Evolutionary conservation across 2,888 invertebrate species (phyloP).

Genomic region (Pomacea canaliculata): DNA sequence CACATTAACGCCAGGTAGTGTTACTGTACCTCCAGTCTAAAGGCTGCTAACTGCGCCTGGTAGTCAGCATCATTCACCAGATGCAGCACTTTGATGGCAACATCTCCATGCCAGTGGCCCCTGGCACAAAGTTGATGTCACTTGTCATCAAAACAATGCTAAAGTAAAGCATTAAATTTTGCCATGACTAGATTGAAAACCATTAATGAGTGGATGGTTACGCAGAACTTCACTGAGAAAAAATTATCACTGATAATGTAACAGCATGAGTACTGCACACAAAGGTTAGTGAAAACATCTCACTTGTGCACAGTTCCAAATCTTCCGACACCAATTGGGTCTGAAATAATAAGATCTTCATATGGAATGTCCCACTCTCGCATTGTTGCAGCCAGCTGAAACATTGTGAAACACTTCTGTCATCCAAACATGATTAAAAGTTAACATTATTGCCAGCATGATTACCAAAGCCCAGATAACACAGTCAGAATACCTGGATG

Average conservation of each 20-base stretch:
- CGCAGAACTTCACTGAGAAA: too few relatives aligned
- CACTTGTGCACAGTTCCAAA: conserved; percentile 89
- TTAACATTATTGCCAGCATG: too few relatives aligned
- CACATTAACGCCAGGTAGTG: too few relatives aligned
- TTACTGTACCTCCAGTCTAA: conserved; percentile 85
- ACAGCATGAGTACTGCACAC: too few relatives aligned
- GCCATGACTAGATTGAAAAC: too few relatives aligned
- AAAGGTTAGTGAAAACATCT: conserved; percentile 15
- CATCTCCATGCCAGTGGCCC: conserved; percentile 98
- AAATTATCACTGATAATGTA: too few relatives aligned
- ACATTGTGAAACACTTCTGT: not conserved
- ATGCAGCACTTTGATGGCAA: conserved; percentile 94
- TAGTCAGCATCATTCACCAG: conserved; percentile 87
- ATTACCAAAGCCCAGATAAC: too few relatives aligned
- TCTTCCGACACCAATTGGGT: conserved; percentile 89
- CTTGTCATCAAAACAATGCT: too few relatives aligned
- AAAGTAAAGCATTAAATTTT: too few relatives aligned
- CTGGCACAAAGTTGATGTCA: conserved; percentile 68
- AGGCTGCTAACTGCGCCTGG: conserved; percentile 88
- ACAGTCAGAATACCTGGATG: too few relatives aligned
- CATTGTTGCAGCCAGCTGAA: conserved; percentile 65
- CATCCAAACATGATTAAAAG: too few relatives aligned
- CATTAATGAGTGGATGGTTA: too few relatives aligned
- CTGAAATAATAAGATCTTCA: conserved; percentile 89
- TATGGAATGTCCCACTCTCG: conserved; percentile 98